These are phyloP conservation scores for Tricholauxania praeusta DNA, from an alignment of 2,888 invertebrate genomes.

Conservation along the genomic window DNA sequence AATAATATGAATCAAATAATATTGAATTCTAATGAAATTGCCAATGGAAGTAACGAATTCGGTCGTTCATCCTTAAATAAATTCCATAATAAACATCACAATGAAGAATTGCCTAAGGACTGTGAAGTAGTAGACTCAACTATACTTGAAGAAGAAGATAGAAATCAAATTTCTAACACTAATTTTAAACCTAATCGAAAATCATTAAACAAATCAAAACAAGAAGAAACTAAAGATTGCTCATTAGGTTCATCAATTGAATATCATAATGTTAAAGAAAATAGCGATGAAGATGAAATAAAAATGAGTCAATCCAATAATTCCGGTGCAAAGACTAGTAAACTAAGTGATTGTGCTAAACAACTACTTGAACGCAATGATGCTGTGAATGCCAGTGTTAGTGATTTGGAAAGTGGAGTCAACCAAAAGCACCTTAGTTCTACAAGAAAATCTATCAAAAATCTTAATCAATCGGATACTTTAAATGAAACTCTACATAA, in stretches of 20 bases:
- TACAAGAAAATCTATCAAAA: constrained; percentile 40
- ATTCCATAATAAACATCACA: too few species aligned
- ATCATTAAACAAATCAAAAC: too few species aligned
- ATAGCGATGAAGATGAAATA: constrained; percentile 1
- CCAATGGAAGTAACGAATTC: too few species aligned
- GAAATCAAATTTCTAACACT: too few species aligned
- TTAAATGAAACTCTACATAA: constrained; percentile 48
- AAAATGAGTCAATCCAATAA: constrained; percentile 7
- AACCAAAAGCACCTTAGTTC: constrained; percentile 35
- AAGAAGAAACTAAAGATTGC: too few species aligned
- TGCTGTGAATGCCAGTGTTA: neutral
- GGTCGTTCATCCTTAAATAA: too few species aligned
- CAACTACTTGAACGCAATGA: constrained; percentile 35
- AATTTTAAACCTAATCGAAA: too few species aligned
- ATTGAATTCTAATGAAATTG: too few species aligned
- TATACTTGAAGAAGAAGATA: too few species aligned
- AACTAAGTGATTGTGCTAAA: constrained; percentile 43
- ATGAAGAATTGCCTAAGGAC: too few species aligned
- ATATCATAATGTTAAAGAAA: neutral
- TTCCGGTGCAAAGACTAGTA: constrained; percentile 39
- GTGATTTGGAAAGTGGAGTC: constrained; percentile 17
- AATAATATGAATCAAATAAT: too few species aligned
- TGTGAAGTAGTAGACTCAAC: too few species aligned
- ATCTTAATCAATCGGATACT: constrained; percentile 44
- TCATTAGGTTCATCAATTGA: neutral